These are phyloP conservation scores for Trimorus sp. DNA, from an alignment of 2,888 invertebrate genomes.

Conservation along the genomic window DNA sequence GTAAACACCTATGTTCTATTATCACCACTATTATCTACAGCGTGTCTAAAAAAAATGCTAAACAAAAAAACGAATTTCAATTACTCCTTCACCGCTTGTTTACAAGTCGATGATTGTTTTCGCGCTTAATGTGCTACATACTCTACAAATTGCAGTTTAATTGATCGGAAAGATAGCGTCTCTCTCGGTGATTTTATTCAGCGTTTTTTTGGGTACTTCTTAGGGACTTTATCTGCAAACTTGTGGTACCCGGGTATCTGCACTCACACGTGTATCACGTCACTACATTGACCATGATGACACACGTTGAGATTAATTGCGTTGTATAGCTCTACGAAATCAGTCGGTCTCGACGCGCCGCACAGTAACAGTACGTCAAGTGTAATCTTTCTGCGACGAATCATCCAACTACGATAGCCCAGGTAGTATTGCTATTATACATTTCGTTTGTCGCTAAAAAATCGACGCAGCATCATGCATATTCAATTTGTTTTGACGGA, in stretches of 20 bases:
- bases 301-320: constrained; percentile 52
- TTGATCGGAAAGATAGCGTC: no score
- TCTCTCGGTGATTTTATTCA: no score
- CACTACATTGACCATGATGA: constrained; percentile 40
- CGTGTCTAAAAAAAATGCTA: no score
- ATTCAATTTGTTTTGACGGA: constrained; percentile 17
- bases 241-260: constrained; percentile 9
- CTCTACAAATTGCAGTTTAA: no score
- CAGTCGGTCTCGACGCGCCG: constrained; percentile 52
- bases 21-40: no score
- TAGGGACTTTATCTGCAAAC: background rate
- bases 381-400: background rate
- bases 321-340: constrained; percentile 35
- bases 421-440: constrained; percentile 4
- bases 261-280: constrained; percentile 33
- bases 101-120: no score
- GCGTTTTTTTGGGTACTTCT: constrained; percentile 5
- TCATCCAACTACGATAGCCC: background rate
- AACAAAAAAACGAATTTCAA: no score
- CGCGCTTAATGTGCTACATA: no score
- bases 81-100: no score
- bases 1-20: no score
- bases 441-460: background rate
- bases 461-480: background rate
- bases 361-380: constrained; percentile 9